Percentiles rank a stretch among this genome's conserved stretches.
Evolutionary conservation across 2,797 vertebrate genomes (phyloP).

Genomic region (Hipposideros larvatus): DNA sequence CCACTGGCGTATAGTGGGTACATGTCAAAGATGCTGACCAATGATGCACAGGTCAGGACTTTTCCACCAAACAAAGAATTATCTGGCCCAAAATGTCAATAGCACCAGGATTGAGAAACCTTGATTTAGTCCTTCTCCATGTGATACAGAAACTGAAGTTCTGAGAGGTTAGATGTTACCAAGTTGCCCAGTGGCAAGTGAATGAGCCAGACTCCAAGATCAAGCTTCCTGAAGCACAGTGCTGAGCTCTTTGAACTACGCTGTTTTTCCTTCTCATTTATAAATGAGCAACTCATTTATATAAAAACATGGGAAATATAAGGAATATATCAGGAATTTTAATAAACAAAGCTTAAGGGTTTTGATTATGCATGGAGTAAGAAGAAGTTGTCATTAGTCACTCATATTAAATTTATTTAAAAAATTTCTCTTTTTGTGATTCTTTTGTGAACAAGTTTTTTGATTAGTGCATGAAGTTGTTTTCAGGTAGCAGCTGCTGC

Average conservation of each 20-base stretch:
- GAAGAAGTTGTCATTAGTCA: not conserved
- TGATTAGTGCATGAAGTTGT: not conserved
- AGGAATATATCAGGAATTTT: conserved; percentile 12
- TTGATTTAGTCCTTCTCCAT: not conserved
- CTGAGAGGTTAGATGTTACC: not conserved
- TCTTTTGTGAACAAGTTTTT: not conserved
- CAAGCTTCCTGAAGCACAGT: not conserved
- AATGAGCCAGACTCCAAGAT: not conserved
- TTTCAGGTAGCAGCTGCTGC: conserved; percentile 33
- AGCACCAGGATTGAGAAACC: not conserved
- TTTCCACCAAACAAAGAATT: not conserved
- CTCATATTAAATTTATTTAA: not conserved
- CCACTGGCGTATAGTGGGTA: too few relatives aligned
- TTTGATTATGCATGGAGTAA: not conserved
- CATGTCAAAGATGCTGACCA: not conserved
- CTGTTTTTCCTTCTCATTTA: not conserved
- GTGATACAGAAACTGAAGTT: not conserved
- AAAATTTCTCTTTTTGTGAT: not conserved
- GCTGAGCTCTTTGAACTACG: not conserved
- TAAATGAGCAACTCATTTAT: not conserved
- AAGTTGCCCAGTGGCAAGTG: not conserved
- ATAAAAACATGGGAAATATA: not conserved
- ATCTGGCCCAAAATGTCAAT: not conserved
- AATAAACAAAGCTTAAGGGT: not conserved
- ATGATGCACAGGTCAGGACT: not conserved